A percentile compares a stretch with the other conserved stretches of the same genome.
These are phyloP conservation scores for Sthenelais limicola DNA, from an alignment of 2,888 invertebrate genomes.

Conservation along the genomic window DNA sequence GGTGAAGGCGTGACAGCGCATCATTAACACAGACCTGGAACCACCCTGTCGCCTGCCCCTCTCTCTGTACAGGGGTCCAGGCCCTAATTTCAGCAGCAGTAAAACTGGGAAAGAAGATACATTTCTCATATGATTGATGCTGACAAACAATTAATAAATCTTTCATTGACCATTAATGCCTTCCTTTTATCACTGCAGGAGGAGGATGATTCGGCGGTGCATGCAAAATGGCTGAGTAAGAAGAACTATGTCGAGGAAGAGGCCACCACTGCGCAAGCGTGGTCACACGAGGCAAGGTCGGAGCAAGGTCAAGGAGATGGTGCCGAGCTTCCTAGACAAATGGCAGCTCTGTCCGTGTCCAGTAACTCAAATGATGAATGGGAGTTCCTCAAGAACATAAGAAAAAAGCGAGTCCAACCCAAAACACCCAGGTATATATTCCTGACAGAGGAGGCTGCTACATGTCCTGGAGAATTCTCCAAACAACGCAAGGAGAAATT, in stretches of 20 bases:
- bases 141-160: too few species aligned
- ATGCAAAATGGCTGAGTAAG: too few species aligned
- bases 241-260: too few species aligned
- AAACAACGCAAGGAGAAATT: slow-evolving; percentile 55
- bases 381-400: slow-evolving; percentile 19
- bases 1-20: too few species aligned
- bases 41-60: too few species aligned
- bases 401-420: neutral
- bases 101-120: too few species aligned
- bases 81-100: too few species aligned
- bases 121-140: too few species aligned
- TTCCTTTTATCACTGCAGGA: slow-evolving; percentile 1
- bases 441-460: slow-evolving; percentile 62
- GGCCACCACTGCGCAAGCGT: neutral
- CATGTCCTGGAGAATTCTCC: slow-evolving; percentile 58
- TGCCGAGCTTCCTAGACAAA: neutral
- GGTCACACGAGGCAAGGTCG: neutral
- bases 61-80: too few species aligned
- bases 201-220: slow-evolving; percentile 1
- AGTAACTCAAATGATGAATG: slow-evolving; percentile 5
- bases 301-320: slow-evolving; percentile 14
- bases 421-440: slow-evolving; percentile 54
- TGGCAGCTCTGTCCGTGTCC: neutral
- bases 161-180: too few species aligned
- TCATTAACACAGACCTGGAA: too few species aligned